These are phyloP conservation scores for Cryptophagus acutangulus DNA, from an alignment of 2,888 invertebrate species.

Conservation along the genomic window DNA sequence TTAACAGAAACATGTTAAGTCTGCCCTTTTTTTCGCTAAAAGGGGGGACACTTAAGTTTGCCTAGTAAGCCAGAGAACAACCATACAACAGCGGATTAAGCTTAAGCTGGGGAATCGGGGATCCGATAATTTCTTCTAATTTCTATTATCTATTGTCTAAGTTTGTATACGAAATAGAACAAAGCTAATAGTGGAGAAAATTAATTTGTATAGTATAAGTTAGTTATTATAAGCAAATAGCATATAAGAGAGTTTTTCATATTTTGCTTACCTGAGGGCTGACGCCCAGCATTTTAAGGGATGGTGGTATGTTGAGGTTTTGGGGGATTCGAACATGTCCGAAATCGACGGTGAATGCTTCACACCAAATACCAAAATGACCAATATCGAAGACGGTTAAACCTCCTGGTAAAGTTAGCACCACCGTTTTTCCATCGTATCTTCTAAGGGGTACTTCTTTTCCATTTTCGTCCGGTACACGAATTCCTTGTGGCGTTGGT, in stretches of 20 bases:
- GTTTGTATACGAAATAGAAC: no score
- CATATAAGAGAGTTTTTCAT: no score
- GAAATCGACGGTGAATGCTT: constrained; percentile 88
- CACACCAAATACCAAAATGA: constrained; percentile 91
- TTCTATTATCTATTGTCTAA: no score
- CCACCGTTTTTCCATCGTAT: constrained; percentile 84
- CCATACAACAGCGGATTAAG: neutral
- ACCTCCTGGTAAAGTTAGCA: constrained; percentile 82
- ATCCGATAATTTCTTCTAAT: no score
- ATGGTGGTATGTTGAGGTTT: constrained; percentile 78
- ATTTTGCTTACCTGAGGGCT: constrained; percentile 78
- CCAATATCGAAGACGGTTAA: constrained; percentile 89
- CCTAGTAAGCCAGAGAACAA: constrained; percentile 11
- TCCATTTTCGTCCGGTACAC: constrained; percentile 89
- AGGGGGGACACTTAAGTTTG: constrained; percentile 24
- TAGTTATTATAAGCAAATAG: neutral
- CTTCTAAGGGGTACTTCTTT: constrained; percentile 71
- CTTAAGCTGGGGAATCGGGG: no score
- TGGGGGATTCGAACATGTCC: constrained; percentile 78
- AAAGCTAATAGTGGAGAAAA: no score
- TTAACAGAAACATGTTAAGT: constrained; percentile 20
- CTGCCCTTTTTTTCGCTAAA: no score
- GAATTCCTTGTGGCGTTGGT: constrained; percentile 76
- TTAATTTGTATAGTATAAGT: no score
- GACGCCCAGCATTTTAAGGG: constrained; percentile 87